phyloP scores from a whole-genome alignment of 2,113 vertebrate species.

The Rhynchomys soricoides region DNA sequence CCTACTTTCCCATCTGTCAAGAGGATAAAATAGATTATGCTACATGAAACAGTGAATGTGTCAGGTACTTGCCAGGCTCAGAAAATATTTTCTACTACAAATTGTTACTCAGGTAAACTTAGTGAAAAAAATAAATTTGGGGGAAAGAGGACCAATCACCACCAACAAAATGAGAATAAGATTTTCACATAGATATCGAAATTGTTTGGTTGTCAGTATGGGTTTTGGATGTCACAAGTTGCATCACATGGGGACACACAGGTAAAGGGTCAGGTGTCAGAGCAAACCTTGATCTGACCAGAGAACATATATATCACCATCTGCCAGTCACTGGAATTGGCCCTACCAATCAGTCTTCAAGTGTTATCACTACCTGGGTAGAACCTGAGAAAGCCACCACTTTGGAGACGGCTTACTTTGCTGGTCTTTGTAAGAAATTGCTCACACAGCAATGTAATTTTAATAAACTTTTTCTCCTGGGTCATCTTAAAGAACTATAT shows the following conservation, averaged over 20 bases:
- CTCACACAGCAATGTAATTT: neutral
- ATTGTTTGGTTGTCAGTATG: neutral
- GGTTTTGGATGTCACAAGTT: neutral
- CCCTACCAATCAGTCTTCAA: neutral
- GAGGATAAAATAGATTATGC: neutral
- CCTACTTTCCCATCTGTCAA: neutral
- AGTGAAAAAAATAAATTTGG: neutral
- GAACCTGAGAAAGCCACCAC: neutral
- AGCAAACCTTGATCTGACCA: neutral
- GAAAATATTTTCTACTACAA: neutral
- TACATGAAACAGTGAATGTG: neutral
- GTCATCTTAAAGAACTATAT: neutral
- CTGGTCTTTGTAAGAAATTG: neutral
- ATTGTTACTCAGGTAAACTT: neutral
- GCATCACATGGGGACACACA: fast-evolving
- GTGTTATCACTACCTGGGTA: neutral
- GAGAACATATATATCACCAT: neutral
- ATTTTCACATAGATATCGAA: neutral
- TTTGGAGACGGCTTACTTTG: neutral
- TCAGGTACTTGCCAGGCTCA: neutral
- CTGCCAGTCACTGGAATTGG: neutral
- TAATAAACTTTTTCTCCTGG: neutral
- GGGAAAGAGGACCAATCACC: neutral
- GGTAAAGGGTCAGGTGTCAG: neutral
- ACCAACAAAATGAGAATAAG: neutral